Evolutionary conservation across 2,113 vertebrate genomes (phyloP).

Genomic region (Podarcis cretensis): DNA sequence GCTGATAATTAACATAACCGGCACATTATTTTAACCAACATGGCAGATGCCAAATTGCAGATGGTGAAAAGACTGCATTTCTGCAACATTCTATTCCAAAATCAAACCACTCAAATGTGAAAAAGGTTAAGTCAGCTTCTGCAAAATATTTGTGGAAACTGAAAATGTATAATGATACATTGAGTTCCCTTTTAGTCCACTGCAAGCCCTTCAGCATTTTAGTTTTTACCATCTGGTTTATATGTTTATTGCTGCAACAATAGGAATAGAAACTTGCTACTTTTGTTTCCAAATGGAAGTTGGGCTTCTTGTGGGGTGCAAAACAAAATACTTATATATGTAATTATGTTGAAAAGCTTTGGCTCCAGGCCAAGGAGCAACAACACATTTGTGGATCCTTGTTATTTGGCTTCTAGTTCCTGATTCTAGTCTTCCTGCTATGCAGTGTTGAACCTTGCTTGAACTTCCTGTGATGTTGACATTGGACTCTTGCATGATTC

Average conservation of each 20-base stretch:
- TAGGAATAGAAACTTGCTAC: neutral
- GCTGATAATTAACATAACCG: neutral
- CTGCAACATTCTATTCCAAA: neutral
- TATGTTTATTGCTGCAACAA: neutral
- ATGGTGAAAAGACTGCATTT: neutral
- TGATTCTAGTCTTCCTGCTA: too few species aligned
- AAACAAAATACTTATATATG: neutral
- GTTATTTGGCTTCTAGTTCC: too few species aligned
- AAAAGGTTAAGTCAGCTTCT: neutral
- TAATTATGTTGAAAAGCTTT: neutral
- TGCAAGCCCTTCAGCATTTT: neutral
- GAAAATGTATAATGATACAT: neutral
- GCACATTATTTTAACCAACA: neutral
- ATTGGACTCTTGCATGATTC: too few species aligned
- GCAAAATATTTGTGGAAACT: neutral
- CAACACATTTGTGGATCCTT: too few species aligned
- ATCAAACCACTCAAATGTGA: neutral
- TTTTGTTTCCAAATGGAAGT: neutral
- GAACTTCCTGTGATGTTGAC: too few species aligned
- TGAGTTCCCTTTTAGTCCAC: neutral
- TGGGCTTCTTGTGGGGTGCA: neutral
- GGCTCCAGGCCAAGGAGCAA: neutral
- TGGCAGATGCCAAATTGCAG: neutral
- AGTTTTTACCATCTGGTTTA: neutral
- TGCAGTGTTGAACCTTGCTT: too few species aligned